Conservation (phyloP, 2,113 vertebrate genomes). For the Rynchops niger region DNA sequence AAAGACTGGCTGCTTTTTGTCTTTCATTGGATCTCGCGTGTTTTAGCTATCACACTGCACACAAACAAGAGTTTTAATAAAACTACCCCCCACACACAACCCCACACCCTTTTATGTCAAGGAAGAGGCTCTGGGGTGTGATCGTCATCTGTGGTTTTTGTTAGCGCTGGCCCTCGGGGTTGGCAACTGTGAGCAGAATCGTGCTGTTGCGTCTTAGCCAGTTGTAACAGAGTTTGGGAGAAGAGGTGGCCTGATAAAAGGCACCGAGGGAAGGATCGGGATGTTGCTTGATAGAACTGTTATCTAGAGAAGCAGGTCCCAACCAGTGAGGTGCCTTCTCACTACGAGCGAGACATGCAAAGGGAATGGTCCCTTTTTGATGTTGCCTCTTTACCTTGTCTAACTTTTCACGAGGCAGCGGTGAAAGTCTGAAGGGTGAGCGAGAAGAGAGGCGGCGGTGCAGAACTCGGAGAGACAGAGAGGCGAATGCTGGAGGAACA, state of each 20-base stretch:
- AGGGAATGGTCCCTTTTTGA: neutral
- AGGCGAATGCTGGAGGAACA: neutral
- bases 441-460: neutral
- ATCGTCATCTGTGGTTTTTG: accelerated
- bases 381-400: neutral
- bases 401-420: neutral
- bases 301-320: neutral
- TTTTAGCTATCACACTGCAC: neutral
- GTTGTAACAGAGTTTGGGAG: neutral
- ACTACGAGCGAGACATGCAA: accelerated
- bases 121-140: neutral
- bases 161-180: neutral
- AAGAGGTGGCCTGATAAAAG: neutral
- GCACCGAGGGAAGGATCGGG: neutral
- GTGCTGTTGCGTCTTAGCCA: accelerated
- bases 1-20: neutral
- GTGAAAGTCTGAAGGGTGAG: neutral
- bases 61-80: neutral
- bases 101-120: neutral
- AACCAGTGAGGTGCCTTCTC: neutral
- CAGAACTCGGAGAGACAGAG: neutral
- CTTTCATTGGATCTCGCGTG: neutral
- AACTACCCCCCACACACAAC: neutral
- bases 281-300: neutral
- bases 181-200: neutral